Base-by-base conservation (phyloP, 92 coral and sea anemone species). In the Epizoanthus ramosus region DNA sequence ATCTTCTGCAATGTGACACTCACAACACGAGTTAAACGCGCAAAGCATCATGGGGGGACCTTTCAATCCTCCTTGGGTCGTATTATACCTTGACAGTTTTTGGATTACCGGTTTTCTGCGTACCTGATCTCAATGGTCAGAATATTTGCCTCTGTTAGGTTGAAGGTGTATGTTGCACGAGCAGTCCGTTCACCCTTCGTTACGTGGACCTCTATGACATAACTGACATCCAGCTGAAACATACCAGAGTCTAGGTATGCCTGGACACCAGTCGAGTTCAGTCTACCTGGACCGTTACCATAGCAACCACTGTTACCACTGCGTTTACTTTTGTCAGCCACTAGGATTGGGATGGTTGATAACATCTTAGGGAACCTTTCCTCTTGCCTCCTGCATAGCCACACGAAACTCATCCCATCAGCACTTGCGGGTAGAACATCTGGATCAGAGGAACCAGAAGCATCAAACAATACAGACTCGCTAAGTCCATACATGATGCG, bases 251-350 rank as follows among this genome's bases (percentile, higher is more conserved):
- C 22, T 5, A 77, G 43, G 45, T 19, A n/a, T 37, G 43, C 82
- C 41, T 2, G 61, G 12, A 23, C 71, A 43, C 24, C 56, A 14
- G 71, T 43, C 3, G 82, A 77, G 71, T 77, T 77, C 28, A 77
- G 53, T 31, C 57, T 77, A n/a, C 23, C 69, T 39, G 82, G 71
- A 23, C 82, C 82, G 71, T 77, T 63, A 12, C 82, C 82, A 77
- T 77, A 63, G 71, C 82, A 77, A 61, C 82, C 82, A 61, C 82
- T 69, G 16, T 50, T 50, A 25, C 41, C 80, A 53, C 47, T 37
- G 10, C 39, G 28, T 14, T 53, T 28, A 54, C 57, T 74, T 2
- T 25, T 74, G 54, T 24, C 65, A 28, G 12, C 18, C 33, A 50
- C 39, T 22, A 75, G 69, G 52, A 33, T 54, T 10, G 81, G 28